Evolutionary conservation across 2,113 vertebrate species (phyloP).

Genomic region (Phaethornis superciliosus): DNA sequence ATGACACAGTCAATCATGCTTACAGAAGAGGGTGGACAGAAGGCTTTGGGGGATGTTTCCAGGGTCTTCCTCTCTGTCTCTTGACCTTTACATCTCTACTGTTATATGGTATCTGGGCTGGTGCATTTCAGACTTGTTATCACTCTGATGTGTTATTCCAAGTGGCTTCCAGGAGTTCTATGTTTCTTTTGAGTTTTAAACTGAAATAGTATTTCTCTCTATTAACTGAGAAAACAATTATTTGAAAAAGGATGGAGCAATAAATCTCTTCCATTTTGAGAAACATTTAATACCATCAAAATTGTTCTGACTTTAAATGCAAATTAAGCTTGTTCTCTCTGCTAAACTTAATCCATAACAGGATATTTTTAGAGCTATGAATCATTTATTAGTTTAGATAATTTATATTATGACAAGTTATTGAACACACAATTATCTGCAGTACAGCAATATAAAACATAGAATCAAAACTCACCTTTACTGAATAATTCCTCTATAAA

Average conservation of each 20-base stretch:
- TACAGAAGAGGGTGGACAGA: background rate
- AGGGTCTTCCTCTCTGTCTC: slow-evolving; percentile 37
- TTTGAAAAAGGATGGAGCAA: background rate
- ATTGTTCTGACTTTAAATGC: background rate
- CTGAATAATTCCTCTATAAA: background rate
- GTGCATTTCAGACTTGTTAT: background rate
- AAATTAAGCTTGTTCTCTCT: slow-evolving; percentile 3
- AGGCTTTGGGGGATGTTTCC: slow-evolving; percentile 15
- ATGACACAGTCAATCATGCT: slow-evolving; percentile 17
- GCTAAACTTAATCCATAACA: background rate
- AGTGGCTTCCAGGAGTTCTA: background rate
- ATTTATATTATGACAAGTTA: slow-evolving; percentile 29
- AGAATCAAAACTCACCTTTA: background rate
- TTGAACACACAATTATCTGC: background rate
- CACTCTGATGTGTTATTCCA: background rate
- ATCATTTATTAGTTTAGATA: slow-evolving; percentile 36
- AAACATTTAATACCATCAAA: slow-evolving; percentile 3
- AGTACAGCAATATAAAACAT: background rate
- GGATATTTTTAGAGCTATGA: slow-evolving; percentile 15
- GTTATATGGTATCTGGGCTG: background rate
- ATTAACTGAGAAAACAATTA: background rate
- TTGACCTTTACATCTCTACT: background rate
- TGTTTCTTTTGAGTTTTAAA: background rate
- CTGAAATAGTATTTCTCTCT: background rate
- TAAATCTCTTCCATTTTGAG: background rate